phyloP scores from a whole-genome alignment of 2,113 vertebrate species.

The Platysteira castanea region DNA sequence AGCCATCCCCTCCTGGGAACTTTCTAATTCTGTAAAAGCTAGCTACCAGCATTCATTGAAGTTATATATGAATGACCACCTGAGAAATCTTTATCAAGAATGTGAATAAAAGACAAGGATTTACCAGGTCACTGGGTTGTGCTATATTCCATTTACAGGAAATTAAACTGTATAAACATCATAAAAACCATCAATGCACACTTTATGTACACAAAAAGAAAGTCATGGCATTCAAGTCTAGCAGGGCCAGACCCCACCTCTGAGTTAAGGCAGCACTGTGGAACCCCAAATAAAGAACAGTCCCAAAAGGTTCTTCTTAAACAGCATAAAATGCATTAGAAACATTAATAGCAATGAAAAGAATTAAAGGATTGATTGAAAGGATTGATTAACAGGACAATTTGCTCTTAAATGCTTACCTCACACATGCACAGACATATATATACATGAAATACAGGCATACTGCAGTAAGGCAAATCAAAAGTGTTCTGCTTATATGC shows the following conservation, averaged over 20 bases:
- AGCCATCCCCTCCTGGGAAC: neutral
- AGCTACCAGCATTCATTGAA: neutral
- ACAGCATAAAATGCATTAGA: neutral
- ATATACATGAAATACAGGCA: neutral
- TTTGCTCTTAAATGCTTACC: neutral
- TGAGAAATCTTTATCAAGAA: neutral
- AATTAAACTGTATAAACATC: neutral
- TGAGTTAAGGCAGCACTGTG: neutral
- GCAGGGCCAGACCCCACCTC: neutral
- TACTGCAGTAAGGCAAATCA: neutral
- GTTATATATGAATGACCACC: neutral
- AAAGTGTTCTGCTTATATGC: neutral
- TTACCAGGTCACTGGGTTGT: neutral
- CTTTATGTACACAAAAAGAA: neutral
- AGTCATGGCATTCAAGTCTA: neutral
- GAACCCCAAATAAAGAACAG: neutral
- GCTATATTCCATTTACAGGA: neutral
- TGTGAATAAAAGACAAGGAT: neutral
- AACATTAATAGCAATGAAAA: neutral
- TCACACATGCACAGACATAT: neutral
- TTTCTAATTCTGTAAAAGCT: neutral
- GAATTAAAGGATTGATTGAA: neutral
- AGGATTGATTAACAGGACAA: no score
- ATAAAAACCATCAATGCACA: neutral
- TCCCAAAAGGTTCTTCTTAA: neutral